phyloP scores from a whole-genome alignment of 1,140 invertebrate genomes.

The Apis cerana region DNA sequence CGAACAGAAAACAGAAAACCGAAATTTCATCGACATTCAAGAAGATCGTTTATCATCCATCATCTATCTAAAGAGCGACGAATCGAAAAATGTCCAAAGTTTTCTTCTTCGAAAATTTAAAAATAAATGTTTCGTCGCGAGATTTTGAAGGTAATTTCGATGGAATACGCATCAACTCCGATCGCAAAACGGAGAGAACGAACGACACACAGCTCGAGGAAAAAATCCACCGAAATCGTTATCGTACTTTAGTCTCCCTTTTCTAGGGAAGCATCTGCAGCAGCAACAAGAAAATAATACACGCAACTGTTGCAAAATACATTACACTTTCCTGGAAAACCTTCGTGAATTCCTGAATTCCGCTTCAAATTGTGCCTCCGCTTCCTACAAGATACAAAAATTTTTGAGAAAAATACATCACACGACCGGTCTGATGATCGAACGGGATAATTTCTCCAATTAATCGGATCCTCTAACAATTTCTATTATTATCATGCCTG shows the following conservation, averaged over 20 bases:
- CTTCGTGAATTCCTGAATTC: slow-evolving; percentile 12
- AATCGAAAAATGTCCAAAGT: not conserved
- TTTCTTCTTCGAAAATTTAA: not conserved
- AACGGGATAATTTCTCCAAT: too few relatives aligned
- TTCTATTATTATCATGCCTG: too few relatives aligned
- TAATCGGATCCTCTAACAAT: too few relatives aligned
- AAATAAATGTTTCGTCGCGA: not conserved
- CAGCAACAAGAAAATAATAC: not conserved
- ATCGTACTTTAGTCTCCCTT: not conserved
- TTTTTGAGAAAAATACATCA: too few relatives aligned
- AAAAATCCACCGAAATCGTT: slow-evolving; percentile 7
- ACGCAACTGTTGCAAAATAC: not conserved
- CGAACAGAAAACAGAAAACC: accelerated
- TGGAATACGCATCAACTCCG: slow-evolving; percentile 6
- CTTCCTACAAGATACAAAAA: too few relatives aligned
- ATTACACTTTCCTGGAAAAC: not conserved
- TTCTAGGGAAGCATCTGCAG: not conserved
- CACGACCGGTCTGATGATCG: too few relatives aligned
- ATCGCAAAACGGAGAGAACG: not conserved
- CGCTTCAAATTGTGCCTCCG: not conserved
- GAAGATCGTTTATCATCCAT: not conserved
- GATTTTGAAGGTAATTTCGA: not conserved
- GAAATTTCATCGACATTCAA: not conserved
- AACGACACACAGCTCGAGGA: not conserved
- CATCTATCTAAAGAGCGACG: too few relatives aligned